phyloP scores from a whole-genome alignment of 2,113 vertebrate species.

The Camelus dromedarius region DNA sequence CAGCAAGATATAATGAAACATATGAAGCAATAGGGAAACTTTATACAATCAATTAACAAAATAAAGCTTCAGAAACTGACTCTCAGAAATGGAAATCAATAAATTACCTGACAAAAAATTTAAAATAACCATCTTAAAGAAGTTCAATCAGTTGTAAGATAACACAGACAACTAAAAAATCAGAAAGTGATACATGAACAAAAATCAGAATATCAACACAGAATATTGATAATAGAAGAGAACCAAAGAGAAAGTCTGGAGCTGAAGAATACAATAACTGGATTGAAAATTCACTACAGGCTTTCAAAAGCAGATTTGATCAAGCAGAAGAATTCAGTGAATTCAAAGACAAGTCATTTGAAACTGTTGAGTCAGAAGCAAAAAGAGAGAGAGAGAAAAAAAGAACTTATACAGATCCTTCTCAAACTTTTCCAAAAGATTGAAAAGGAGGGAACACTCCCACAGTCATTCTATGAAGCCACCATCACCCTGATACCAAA shows the following conservation, averaged over 20 bases:
- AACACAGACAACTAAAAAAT: neutral
- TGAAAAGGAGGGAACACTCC: too few relatives aligned
- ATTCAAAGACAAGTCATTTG: neutral
- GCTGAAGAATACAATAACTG: neutral
- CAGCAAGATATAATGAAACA: neutral
- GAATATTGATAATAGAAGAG: neutral
- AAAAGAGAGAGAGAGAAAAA: too few relatives aligned
- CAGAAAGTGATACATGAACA: neutral
- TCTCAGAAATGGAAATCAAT: neutral
- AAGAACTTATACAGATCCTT: too few relatives aligned
- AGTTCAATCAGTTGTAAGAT: neutral
- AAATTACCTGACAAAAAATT: neutral
- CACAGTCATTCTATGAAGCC: too few relatives aligned
- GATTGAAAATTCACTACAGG: neutral
- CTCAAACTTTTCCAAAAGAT: too few relatives aligned
- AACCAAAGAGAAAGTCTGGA: neutral
- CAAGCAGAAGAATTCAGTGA: neutral
- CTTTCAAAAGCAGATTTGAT: neutral
- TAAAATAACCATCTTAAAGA: neutral
- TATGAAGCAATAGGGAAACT: neutral
- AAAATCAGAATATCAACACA: neutral
- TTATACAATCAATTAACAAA: neutral
- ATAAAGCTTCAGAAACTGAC: neutral
- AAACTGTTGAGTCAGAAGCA: neutral
- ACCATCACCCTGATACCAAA: too few relatives aligned